These are phyloP conservation scores for Apoda limacodes DNA, from an alignment of 2,888 invertebrate species.

Conservation along the genomic window DNA sequence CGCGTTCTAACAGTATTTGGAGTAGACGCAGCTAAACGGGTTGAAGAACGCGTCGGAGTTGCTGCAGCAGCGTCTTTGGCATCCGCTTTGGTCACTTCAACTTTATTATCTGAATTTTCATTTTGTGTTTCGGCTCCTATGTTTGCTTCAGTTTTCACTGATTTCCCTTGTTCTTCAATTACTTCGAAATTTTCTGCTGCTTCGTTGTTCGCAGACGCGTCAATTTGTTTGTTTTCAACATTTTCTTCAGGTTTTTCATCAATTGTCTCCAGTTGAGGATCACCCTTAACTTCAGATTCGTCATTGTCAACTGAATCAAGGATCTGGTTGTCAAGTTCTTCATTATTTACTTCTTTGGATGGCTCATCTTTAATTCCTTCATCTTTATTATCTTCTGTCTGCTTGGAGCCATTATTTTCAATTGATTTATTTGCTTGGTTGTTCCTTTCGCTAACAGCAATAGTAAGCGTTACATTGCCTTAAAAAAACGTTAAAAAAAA, in stretches of 20 bases:
- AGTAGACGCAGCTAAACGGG: conserved; percentile 30
- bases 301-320: too few species aligned
- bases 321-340: conserved; percentile 2
- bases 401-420: too few species aligned
- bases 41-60: conserved; percentile 33
- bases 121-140: conserved; percentile 14
- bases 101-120: conserved; percentile 21
- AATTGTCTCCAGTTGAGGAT: background rate
- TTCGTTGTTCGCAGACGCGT: conserved; percentile 1
- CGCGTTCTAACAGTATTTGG: conserved; percentile 39
- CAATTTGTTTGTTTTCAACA: too few species aligned
- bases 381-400: background rate
- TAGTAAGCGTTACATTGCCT: conserved; percentile 32
- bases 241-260: conserved; percentile 7
- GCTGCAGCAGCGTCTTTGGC: conserved; percentile 23
- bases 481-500: conserved; percentile 13
- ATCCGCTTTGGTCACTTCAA: conserved; percentile 9
- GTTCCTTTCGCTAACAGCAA: conserved; percentile 28
- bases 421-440: conserved; percentile 4
- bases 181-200: background rate
- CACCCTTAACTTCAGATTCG: conserved; percentile 3
- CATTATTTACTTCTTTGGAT: conserved; percentile 3
- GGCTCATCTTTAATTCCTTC: background rate
- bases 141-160: conserved; percentile 6
- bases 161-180: conserved; percentile 5